A percentile compares a stretch with the other conserved stretches of the same genome.
These are phyloP conservation scores for Leptopilina boulardi DNA, from an alignment of 1,140 invertebrate genomes.

Conservation along the genomic window DNA sequence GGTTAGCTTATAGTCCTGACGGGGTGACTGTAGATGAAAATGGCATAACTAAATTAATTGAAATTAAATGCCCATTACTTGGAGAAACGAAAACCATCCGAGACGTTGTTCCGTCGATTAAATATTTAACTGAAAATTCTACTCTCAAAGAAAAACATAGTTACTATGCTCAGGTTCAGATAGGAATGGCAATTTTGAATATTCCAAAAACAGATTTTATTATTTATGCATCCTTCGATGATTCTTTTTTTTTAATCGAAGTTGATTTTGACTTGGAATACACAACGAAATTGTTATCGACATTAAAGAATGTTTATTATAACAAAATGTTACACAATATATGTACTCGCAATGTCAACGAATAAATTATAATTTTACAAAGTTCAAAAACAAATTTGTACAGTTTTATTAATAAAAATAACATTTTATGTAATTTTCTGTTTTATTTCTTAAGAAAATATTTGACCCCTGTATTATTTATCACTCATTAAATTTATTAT, in stretches of 20 bases:
- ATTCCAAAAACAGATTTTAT: slow-evolving; percentile 40
- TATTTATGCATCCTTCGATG: slow-evolving; percentile 45
- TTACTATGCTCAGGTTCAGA: slow-evolving; percentile 43
- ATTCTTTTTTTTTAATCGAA: slow-evolving; percentile 33
- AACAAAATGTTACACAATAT: slow-evolving; percentile 30
- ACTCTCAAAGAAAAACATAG: slow-evolving; percentile 36
- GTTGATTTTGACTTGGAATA: slow-evolving; percentile 35
- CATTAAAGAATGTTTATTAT: slow-evolving; percentile 21
- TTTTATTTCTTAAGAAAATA: neutral
- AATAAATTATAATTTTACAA: slow-evolving; percentile 2
- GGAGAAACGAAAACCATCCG: neutral
- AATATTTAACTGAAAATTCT: slow-evolving; percentile 18
- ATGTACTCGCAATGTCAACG: neutral
- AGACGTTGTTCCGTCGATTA: slow-evolving; percentile 17
- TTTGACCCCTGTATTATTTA: too few relatives aligned
- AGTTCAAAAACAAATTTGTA: neutral
- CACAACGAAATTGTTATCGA: slow-evolving; percentile 7
- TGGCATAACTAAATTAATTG: neutral
- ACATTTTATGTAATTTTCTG: neutral
- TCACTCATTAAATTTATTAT: slow-evolving; percentile 43
- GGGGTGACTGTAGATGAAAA: slow-evolving; percentile 4
- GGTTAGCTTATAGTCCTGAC: slow-evolving; percentile 30
- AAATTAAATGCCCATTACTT: slow-evolving; percentile 39
- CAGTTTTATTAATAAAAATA: neutral
- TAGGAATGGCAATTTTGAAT: slow-evolving; percentile 44